phyloP scores from a whole-genome alignment of 2,113 vertebrate species.

The Corythoichthys haematopterus region DNA sequence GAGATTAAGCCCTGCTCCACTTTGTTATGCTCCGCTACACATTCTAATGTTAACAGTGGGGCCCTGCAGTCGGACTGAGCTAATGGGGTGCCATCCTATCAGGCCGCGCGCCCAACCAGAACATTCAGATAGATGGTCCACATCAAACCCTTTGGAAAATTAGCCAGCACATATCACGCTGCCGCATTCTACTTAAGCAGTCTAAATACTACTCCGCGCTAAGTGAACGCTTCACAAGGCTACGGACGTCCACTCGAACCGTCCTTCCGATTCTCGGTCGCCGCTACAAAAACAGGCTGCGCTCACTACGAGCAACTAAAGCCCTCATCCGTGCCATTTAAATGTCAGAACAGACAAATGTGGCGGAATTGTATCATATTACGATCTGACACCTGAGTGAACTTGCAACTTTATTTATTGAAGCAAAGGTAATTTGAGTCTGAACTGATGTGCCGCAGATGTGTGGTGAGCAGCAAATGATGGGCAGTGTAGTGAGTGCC shows the following conservation, averaged over 20 bases:
- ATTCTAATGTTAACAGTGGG: constrained; percentile 66
- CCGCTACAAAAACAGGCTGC: not conserved
- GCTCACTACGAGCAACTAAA: not conserved
- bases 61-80: constrained; percentile 64
- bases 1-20: constrained; percentile 51
- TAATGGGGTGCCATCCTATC: constrained; percentile 66
- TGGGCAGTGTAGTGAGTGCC: not conserved
- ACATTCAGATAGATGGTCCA: constrained; percentile 67
- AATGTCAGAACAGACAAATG: constrained; percentile 2
- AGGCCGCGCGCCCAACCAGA: constrained; percentile 66
- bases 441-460: not conserved
- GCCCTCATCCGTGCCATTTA: not conserved
- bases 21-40: constrained; percentile 57
- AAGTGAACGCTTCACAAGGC: constrained; percentile 47
- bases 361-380: not conserved
- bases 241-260: constrained; percentile 20
- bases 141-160: constrained; percentile 67
- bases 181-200: constrained; percentile 65
- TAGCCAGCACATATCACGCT: constrained; percentile 60
- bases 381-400: constrained; percentile 5
- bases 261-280: not conserved
- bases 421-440: constrained; percentile 3
- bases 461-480: constrained; percentile 1
- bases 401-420: constrained; percentile 2
- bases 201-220: constrained; percentile 59